Evolutionary conservation across 2,113 vertebrate genomes (phyloP).

Genomic region (Silurus asotus): DNA sequence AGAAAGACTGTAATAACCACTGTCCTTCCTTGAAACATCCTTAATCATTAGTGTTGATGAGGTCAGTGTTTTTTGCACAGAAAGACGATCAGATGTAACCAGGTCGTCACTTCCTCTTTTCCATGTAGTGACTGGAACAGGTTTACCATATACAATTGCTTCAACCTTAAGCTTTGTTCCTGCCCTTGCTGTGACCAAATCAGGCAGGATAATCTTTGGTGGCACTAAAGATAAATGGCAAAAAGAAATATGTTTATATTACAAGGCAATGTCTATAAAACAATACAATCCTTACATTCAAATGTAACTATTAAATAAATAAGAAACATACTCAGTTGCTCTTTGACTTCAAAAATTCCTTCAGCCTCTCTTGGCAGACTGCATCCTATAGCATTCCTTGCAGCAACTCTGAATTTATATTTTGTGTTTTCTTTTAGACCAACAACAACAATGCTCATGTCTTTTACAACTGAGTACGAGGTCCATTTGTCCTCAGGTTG

Average conservation of each 20-base stretch:
- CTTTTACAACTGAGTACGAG: constrained; percentile 93
- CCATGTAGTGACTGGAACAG: constrained; percentile 87
- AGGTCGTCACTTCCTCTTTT: constrained; percentile 85
- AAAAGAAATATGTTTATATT: background rate
- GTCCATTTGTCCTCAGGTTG: constrained; percentile 87
- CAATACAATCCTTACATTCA: background rate
- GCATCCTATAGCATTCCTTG: constrained; percentile 90
- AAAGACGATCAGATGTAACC: constrained; percentile 86
- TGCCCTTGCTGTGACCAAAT: constrained; percentile 85
- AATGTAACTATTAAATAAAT: background rate
- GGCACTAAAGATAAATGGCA: constrained; percentile 76
- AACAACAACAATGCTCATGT: constrained; percentile 90
- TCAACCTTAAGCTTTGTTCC: constrained; percentile 91
- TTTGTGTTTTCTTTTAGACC: constrained; percentile 94
- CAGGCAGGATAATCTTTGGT: constrained; percentile 92
- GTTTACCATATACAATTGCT: constrained; percentile 92
- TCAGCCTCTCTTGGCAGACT: constrained; percentile 89
- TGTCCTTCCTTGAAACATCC: constrained; percentile 88
- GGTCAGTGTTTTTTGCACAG: constrained; percentile 82
- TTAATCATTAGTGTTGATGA: constrained; percentile 87
- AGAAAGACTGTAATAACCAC: constrained; percentile 88
- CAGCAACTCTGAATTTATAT: constrained; percentile 93
- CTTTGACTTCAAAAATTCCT: constrained; percentile 93
- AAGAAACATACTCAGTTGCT: constrained; percentile 89
- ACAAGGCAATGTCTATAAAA: background rate